These are phyloP conservation scores for Montipora capitata DNA, from an alignment of 92 coral and sea anemone genomes.

Conservation along the genomic window DNA sequence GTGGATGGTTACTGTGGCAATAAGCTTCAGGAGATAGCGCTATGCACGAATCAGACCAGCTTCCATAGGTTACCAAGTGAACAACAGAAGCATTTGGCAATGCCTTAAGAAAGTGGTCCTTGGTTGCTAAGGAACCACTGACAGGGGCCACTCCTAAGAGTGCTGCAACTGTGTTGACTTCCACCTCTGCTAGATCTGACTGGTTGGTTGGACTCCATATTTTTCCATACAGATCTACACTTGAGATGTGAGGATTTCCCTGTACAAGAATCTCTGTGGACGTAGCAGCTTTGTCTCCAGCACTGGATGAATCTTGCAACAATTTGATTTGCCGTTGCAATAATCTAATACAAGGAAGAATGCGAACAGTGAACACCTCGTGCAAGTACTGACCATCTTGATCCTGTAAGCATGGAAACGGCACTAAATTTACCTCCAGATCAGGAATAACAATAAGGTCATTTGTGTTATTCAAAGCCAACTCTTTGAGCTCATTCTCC, in stretches of 20 bases:
- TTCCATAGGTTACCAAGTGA: conserved; percentile 87
- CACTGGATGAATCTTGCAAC: background rate
- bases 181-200: conserved; percentile 83
- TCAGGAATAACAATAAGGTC: conserved; percentile 77
- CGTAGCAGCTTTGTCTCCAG: background rate
- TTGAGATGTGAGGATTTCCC: conserved; percentile 84
- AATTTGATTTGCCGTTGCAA: conserved; percentile 38
- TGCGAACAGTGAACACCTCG: conserved; percentile 61
- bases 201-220: conserved; percentile 77
- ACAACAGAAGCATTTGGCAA: conserved; percentile 77
- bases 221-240: conserved; percentile 65
- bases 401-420: conserved; percentile 79
- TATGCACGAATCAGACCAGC: conserved; percentile 80
- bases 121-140: conserved; percentile 83
- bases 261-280: conserved; percentile 65
- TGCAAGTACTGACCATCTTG: conserved; percentile 61
- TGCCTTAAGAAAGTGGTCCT: conserved; percentile 70
- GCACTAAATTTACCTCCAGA: conserved; percentile 70
- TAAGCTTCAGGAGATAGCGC: conserved; percentile 82
- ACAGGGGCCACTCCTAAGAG: conserved; percentile 85
- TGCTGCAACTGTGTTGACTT: conserved; percentile 79
- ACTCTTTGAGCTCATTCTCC: conserved; percentile 56
- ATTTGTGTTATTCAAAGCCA: conserved; percentile 2
- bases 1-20: conserved; percentile 59
- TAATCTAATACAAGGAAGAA: conserved; percentile 81